These are phyloP conservation scores for Aphidius colemani DNA, from an alignment of 2,888 invertebrate species.

Conservation along the genomic window DNA sequence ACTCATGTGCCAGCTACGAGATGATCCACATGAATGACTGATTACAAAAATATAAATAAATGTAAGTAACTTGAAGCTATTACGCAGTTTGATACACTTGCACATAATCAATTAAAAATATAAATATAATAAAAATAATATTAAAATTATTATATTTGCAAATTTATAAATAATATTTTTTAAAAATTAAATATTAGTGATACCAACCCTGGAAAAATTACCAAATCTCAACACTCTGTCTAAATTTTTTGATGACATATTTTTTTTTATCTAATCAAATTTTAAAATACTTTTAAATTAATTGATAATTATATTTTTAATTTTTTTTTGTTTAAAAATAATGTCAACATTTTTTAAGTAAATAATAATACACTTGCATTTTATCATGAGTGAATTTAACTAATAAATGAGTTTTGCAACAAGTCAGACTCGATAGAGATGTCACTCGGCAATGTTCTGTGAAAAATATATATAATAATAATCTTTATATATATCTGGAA, in stretches of 20 bases:
- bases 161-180: too few species aligned
- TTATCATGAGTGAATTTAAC: slow-evolving; percentile 25
- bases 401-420: slow-evolving; percentile 31
- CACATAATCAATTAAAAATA: background rate
- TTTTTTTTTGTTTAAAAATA: background rate
- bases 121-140: background rate
- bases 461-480: slow-evolving; percentile 38
- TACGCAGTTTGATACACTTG: too few species aligned
- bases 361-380: slow-evolving; percentile 20
- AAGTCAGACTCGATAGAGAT: slow-evolving; percentile 44
- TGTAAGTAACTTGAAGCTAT: background rate
- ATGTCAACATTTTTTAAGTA: background rate
- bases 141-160: background rate
- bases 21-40: background rate
- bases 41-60: background rate
- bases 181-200: slow-evolving; percentile 14
- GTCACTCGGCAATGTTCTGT: slow-evolving; percentile 38
- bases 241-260: slow-evolving; percentile 45
- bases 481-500: too few species aligned
- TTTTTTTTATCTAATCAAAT: slow-evolving; percentile 9
- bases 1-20: background rate
- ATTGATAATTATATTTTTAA: background rate
- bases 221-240: slow-evolving; percentile 54
- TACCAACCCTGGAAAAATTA: slow-evolving; percentile 50
- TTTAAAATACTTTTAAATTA: background rate